phyloP scores from a whole-genome alignment of 2,113 vertebrate genomes.

The Acinonyx jubatus region DNA sequence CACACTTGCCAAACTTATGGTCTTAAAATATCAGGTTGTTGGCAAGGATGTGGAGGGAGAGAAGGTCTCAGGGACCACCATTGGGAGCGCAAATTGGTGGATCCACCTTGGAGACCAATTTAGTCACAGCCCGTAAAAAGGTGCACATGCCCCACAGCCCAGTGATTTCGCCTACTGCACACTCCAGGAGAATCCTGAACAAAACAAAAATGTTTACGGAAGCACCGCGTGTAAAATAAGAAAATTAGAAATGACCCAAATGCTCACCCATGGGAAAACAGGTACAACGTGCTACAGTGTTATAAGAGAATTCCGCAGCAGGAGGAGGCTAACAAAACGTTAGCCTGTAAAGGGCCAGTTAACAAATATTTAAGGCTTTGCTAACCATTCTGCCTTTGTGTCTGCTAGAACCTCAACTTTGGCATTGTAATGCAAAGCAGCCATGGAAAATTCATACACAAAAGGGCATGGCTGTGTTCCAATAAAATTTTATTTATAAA shows the following conservation, averaged over 20 bases:
- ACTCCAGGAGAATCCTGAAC: background rate
- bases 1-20: background rate
- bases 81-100: background rate
- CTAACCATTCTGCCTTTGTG: background rate
- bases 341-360: background rate
- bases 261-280: background rate
- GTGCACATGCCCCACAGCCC: background rate
- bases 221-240: background rate
- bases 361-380: background rate
- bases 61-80: background rate
- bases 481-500: constrained; percentile 12
- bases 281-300: background rate
- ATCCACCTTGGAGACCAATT: background rate
- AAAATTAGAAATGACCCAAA: background rate
- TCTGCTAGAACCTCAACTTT: background rate
- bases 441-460: background rate
- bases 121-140: background rate
- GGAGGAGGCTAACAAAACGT: too few relatives aligned
- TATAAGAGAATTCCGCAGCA: background rate
- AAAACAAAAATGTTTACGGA: background rate
- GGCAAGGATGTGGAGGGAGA: background rate
- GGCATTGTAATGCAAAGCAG: background rate
- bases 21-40: background rate
- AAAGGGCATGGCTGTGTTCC: background rate
- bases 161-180: background rate